phyloP scores from a whole-genome alignment of 2,797 vertebrate genomes.

The Cephalopachus bancanus region DNA sequence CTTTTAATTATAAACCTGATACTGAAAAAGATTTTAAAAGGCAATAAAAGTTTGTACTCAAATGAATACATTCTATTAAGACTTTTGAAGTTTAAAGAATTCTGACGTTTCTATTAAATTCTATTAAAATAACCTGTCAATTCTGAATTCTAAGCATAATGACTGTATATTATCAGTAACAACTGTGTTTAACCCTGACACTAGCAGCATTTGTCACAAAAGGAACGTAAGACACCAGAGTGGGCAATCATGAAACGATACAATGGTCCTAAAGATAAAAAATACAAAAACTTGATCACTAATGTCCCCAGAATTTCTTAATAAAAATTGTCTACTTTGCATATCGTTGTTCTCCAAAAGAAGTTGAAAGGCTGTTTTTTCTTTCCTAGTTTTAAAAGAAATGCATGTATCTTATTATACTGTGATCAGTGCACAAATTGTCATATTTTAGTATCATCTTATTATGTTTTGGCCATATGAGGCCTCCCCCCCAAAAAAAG shows the following conservation, averaged over 20 bases:
- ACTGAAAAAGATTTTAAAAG: constrained; percentile 23
- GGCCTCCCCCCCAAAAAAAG: background rate
- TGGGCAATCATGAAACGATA: constrained; percentile 47
- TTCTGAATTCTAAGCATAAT: constrained; percentile 59
- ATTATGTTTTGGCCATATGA: constrained; percentile 60
- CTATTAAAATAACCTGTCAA: constrained; percentile 8
- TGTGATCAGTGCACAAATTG: constrained; percentile 15
- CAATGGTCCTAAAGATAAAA: background rate
- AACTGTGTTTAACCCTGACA: background rate
- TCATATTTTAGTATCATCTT: constrained; percentile 28
- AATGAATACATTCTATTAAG: constrained; percentile 18
- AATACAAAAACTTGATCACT: background rate
- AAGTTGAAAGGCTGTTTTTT: background rate
- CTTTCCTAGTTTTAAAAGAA: constrained; percentile 41
- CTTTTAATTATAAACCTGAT: constrained; percentile 54
- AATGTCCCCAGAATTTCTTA: constrained; percentile 4
- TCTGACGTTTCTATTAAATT: constrained; percentile 57
- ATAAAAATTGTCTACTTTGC: background rate
- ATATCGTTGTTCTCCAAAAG: constrained; percentile 13
- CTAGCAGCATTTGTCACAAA: constrained; percentile 25
- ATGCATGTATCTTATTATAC: background rate
- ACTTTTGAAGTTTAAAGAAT: constrained; percentile 62
- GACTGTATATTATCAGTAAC: background rate
- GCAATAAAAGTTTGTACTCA: background rate
- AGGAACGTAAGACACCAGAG: constrained; percentile 1